Conservation (phyloP, 1,140 invertebrate genomes). For the Lanistes nyassanus region DNA sequence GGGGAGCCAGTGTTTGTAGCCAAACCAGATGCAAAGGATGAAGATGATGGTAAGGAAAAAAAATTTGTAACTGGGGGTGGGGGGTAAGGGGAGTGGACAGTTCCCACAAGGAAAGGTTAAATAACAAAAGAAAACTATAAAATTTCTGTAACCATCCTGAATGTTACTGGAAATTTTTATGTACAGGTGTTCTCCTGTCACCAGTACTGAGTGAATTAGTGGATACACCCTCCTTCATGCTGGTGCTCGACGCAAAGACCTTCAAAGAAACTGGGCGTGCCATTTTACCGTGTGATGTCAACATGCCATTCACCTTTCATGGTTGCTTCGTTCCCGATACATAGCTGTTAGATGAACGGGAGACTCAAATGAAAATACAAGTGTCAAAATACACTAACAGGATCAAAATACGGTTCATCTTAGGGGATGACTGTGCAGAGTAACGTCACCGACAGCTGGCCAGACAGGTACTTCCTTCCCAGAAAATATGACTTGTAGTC, state of each 20-base stretch:
- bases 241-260: constrained; percentile 64
- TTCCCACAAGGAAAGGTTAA: not conserved
- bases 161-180: not conserved
- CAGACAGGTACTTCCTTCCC: not conserved
- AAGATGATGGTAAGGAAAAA: constrained; percentile 22
- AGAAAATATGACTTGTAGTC: not conserved
- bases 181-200: constrained; percentile 45
- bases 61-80: not conserved
- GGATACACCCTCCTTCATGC: constrained; percentile 57
- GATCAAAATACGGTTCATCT: too few relatives aligned
- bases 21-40: constrained; percentile 8
- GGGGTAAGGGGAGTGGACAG: not conserved
- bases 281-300: constrained; percentile 43
- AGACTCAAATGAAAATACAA: too few relatives aligned
- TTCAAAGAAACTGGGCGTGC: constrained; percentile 66
- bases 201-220: constrained; percentile 44
- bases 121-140: not conserved
- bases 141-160: too few relatives aligned
- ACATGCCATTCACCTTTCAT: constrained; percentile 65
- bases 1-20: constrained; percentile 13
- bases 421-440: not conserved
- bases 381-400: too few relatives aligned
- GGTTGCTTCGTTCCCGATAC: constrained; percentile 39
- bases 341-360: not conserved
- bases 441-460: not conserved